phyloP scores from a whole-genome alignment of 1,140 invertebrate genomes.

The Lethrus apterus region DNA sequence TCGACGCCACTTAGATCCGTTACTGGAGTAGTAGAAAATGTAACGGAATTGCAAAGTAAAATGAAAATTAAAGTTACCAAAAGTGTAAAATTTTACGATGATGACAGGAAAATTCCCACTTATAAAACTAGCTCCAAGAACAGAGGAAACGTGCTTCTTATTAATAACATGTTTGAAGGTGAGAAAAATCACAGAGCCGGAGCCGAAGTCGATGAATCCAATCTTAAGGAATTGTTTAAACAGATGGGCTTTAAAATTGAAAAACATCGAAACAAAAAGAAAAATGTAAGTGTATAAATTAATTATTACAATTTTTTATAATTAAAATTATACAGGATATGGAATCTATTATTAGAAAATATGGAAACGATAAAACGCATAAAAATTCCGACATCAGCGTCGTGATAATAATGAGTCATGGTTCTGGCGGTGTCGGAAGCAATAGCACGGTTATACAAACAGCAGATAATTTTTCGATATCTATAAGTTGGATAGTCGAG shows the following conservation, averaged over 20 bases:
- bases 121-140: slow-evolving; percentile 47
- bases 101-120: slow-evolving; percentile 15
- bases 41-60: too few relatives aligned
- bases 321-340: slow-evolving; percentile 37
- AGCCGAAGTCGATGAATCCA: slow-evolving; percentile 44
- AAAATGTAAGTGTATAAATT: slow-evolving; percentile 21
- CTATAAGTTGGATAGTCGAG: slow-evolving; percentile 46
- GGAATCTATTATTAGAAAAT: slow-evolving; percentile 31
- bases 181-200: slow-evolving; percentile 37
- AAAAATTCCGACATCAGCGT: slow-evolving; percentile 47
- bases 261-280: slow-evolving; percentile 26
- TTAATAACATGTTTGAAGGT: slow-evolving; percentile 48
- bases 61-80: slow-evolving; percentile 13
- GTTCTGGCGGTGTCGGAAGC: slow-evolving; percentile 31
- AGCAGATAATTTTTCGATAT: slow-evolving; percentile 42
- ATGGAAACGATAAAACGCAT: slow-evolving; percentile 35
- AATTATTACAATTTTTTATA: slow-evolving; percentile 6
- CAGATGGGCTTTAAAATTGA: slow-evolving; percentile 49
- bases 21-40: too few relatives aligned
- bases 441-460: slow-evolving; percentile 38
- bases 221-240: slow-evolving; percentile 45
- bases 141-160: slow-evolving; percentile 50
- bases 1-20: too few relatives aligned
- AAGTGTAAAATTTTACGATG: slow-evolving; percentile 9
- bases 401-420: slow-evolving; percentile 54